Evolutionary conservation across 2,113 vertebrate genomes (phyloP).

Genomic region (Thryonomys swinderianus): DNA sequence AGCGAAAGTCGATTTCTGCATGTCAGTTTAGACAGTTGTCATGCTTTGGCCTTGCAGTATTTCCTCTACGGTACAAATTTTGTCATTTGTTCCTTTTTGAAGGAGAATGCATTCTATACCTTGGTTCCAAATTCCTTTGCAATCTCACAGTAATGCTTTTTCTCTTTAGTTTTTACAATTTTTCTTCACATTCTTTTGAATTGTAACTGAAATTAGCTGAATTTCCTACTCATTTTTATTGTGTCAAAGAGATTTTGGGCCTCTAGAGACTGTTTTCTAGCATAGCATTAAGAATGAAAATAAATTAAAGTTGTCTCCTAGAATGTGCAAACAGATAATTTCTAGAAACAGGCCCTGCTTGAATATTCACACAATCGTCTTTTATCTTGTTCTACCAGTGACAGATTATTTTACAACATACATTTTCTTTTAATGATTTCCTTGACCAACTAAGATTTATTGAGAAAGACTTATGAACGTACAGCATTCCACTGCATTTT

Average conservation of each 20-base stretch:
- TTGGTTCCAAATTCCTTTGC: neutral
- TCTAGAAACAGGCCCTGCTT: neutral
- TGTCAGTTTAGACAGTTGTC: neutral
- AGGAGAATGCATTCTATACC: neutral
- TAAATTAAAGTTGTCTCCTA: neutral
- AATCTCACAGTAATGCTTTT: neutral
- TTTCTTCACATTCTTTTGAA: neutral
- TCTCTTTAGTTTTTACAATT: neutral
- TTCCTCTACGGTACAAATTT: neutral
- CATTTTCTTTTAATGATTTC: neutral
- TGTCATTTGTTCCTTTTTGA: neutral
- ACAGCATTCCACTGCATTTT: neutral
- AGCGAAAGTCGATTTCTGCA: neutral
- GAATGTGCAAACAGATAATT: neutral
- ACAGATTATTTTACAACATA: neutral
- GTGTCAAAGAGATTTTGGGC: neutral
- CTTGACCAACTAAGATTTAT: neutral
- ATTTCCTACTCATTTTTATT: slow-evolving; percentile 9
- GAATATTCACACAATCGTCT: neutral
- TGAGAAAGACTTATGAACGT: neutral
- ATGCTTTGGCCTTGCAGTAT: neutral
- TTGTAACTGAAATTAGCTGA: slow-evolving; percentile 17
- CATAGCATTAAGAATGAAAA: neutral
- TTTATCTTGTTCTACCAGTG: neutral
- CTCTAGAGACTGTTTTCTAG: neutral